A percentile compares a stretch with the other conserved stretches of the same genome.
Conservation (phyloP, 2,888 invertebrate species). For the Andricus quercusramuli region DNA sequence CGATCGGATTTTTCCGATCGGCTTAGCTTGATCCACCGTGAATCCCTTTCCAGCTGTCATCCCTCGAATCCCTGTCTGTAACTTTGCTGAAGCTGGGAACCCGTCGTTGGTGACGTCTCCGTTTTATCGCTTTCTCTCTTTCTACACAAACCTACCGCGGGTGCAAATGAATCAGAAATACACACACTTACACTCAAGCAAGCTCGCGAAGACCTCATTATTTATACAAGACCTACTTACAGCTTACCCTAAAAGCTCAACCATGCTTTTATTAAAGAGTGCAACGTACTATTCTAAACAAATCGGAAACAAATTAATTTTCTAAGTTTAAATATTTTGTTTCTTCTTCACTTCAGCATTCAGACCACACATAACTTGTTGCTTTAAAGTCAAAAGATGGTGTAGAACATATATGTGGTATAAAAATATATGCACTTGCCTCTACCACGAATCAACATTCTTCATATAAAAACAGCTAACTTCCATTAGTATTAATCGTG, state of each 20-base stretch:
- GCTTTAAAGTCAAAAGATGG: too few species aligned
- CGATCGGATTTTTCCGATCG: conserved; percentile 71
- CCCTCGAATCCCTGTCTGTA: conserved; percentile 9
- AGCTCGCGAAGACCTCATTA: conserved; percentile 65
- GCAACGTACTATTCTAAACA: background rate
- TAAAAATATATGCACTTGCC: too few species aligned
- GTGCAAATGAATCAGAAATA: background rate
- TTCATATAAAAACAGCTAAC: too few species aligned
- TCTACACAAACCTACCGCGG: conserved; percentile 20
- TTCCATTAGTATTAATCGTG: too few species aligned
- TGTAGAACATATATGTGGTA: too few species aligned
- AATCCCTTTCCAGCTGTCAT: conserved; percentile 73
- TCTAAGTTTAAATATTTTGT: background rate
- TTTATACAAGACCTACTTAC: conserved; percentile 75
- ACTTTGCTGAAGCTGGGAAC: conserved; percentile 46
- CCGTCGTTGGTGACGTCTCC: conserved; percentile 56
- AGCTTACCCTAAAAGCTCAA: conserved; percentile 69
- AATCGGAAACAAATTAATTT: background rate
- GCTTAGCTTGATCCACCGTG: conserved; percentile 76
- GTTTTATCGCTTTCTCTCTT: conserved; percentile 56
- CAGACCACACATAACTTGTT: too few species aligned
- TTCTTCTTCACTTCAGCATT: too few species aligned
- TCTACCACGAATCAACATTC: too few species aligned
- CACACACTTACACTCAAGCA: conserved; percentile 44
- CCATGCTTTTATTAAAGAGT: conserved; percentile 13